Evolutionary conservation across 2,888 invertebrate species (phyloP), one percentile per base, ranked within the genome.

Genomic region (Rhyacophila evoluta): DNA sequence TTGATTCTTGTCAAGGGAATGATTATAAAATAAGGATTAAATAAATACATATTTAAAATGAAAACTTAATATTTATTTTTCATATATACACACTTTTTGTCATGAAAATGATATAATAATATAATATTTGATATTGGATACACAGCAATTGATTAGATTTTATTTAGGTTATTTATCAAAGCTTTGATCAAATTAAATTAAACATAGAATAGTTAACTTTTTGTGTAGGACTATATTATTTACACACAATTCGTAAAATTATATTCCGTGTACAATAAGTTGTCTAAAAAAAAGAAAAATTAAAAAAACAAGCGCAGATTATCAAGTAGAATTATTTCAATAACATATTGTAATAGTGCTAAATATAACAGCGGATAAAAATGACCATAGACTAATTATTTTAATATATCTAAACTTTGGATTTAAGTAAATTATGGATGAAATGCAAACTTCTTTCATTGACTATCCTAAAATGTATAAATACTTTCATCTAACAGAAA

Each of bases 321-420:
- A 55, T 55, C 19, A 55, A 19, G 25, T n/a, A n/a, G 19, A 41
- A 55, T 55, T 19, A 55, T 5, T 55, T 19, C 2, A 55, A 55
- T 55, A 55, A 6, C 6, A 55, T 19, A 55, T 39, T 55, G 19
- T 25, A 8, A 25, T 25, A 5, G 55, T 55, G 55, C 55, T 55
- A 55, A 19, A 19, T 55, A 55, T 55, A 55, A 55, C 55, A 55
- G 55, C 55, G 55, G 55, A 55, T 55, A 55, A 55, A 55, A 55
- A 55, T 55, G 55, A 55, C 55, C 6, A 55, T 55, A 55, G 25
- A 55, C 55, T 55, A 39, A 12, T 39, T 55, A 38, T 38, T 8
- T 38, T 11, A 11, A 38, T 38, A 72, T 39, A 39, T 39, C 39
- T 72, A 72, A 39, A 72, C 72, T 72, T 72, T 72, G 72, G 72